These are phyloP conservation scores for Hydropotes inermis DNA, from an alignment of 2,113 vertebrate species.

Conservation along the genomic window DNA sequence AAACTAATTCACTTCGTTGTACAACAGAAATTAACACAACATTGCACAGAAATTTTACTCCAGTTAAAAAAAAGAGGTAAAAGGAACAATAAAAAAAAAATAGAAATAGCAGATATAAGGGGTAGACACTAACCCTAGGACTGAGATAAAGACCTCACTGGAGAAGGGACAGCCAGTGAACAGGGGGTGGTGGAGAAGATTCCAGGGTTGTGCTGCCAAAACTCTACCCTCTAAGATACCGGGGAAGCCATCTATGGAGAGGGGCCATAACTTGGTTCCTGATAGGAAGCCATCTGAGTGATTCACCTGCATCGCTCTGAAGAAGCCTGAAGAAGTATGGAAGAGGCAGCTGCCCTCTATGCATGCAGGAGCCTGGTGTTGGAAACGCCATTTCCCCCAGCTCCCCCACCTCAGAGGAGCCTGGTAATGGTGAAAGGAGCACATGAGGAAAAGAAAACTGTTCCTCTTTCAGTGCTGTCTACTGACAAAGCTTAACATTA, in stretches of 20 bases:
- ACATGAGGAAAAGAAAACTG: no score
- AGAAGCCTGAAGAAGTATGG: no score
- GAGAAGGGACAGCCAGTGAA: neutral
- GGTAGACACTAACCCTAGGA: neutral
- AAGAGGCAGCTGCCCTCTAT: fast-evolving
- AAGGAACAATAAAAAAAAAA: neutral
- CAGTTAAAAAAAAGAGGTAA: neutral
- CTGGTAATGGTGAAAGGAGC: no score
- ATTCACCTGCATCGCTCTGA: neutral
- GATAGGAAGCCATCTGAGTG: neutral
- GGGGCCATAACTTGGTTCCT: neutral
- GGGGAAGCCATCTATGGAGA: neutral
- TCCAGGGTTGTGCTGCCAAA: neutral
- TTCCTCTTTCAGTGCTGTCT: neutral
- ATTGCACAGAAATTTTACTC: neutral
- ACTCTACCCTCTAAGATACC: neutral
- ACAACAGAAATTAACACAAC: neutral
- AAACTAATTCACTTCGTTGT: neutral
- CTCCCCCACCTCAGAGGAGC: neutral
- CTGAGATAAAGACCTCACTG: neutral
- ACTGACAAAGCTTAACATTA: neutral
- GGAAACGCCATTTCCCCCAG: neutral
- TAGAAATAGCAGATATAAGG: neutral
- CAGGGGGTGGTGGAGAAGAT: neutral
- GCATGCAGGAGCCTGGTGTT: neutral